These are phyloP conservation scores for Melanotaenia boesemani DNA, from an alignment of 2,797 vertebrate species.

Conservation along the genomic window DNA sequence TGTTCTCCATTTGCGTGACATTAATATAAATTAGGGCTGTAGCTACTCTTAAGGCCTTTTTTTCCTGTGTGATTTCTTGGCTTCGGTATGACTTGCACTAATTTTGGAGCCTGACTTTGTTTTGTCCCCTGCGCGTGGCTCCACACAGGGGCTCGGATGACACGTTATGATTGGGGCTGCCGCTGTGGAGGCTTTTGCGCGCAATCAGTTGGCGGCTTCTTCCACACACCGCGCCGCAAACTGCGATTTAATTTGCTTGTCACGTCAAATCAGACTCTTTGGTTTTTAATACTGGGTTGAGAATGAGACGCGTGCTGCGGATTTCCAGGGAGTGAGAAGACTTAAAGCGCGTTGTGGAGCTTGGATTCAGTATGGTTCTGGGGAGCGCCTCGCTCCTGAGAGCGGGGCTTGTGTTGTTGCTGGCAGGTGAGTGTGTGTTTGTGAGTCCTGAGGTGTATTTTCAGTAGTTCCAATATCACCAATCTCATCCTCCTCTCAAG, in stretches of 20 bases:
- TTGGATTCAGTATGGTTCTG: conserved; percentile 55
- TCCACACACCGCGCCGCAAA: not conserved
- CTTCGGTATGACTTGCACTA: conserved; percentile 18
- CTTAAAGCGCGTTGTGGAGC: conserved; percentile 2
- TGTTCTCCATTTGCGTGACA: too few relatives aligned
- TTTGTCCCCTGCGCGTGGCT: conserved; percentile 53
- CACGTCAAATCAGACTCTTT: not conserved
- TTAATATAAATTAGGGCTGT: not conserved
- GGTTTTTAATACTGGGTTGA: not conserved
- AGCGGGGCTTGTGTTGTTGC: conserved; percentile 56
- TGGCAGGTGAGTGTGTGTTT: conserved; percentile 62
- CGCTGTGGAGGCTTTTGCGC: conserved; percentile 29
- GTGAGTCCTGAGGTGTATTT: not conserved
- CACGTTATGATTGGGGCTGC: conserved; percentile 60
- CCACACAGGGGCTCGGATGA: conserved; percentile 65
- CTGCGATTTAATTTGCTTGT: not conserved
- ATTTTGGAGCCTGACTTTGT: conserved; percentile 60
- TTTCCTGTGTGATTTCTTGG: not conserved
- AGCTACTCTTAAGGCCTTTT: not conserved
- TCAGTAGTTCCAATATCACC: not conserved
- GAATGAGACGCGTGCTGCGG: conserved; percentile 30
- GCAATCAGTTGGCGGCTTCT: conserved; percentile 26
- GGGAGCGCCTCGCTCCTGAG: conserved; percentile 35
- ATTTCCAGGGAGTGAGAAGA: conserved; percentile 34
- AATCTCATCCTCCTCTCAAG: not conserved